Conservation (phyloP, 2,113 vertebrate genomes). For the Peromyscus leucopus region DNA sequence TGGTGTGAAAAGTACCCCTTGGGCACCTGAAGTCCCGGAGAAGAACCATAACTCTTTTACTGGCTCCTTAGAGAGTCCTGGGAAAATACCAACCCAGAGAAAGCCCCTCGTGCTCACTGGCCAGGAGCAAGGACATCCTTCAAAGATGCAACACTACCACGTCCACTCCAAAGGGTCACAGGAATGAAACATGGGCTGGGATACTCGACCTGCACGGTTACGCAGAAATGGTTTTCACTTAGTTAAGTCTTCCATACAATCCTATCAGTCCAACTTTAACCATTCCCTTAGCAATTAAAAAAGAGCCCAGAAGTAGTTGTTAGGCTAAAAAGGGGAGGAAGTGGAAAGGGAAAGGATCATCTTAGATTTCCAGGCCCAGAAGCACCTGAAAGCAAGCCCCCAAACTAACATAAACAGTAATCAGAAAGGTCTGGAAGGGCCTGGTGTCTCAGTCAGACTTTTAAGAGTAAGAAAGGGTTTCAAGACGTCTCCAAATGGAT, state of each 20-base stretch:
- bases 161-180: not conserved
- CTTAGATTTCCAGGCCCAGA: not conserved
- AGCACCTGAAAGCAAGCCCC: not conserved
- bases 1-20: not conserved
- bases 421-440: slow-evolving; percentile 2
- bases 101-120: not conserved
- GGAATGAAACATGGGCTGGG: not conserved
- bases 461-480: not conserved
- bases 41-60: not conserved
- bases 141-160: not conserved
- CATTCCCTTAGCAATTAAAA: not conserved
- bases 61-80: not conserved
- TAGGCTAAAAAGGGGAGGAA: not conserved
- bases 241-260: not conserved
- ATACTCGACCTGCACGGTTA: not conserved
- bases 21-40: not conserved
- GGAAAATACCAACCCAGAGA: not conserved
- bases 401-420: not conserved
- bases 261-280: not conserved
- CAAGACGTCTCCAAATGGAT: not conserved
- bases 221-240: not conserved
- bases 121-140: not conserved
- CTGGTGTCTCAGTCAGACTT: not conserved
- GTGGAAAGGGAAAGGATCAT: not conserved
- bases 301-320: not conserved